Base-by-base conservation (phyloP, 2,888 invertebrate species). In the Brenthis daphne region DNA sequence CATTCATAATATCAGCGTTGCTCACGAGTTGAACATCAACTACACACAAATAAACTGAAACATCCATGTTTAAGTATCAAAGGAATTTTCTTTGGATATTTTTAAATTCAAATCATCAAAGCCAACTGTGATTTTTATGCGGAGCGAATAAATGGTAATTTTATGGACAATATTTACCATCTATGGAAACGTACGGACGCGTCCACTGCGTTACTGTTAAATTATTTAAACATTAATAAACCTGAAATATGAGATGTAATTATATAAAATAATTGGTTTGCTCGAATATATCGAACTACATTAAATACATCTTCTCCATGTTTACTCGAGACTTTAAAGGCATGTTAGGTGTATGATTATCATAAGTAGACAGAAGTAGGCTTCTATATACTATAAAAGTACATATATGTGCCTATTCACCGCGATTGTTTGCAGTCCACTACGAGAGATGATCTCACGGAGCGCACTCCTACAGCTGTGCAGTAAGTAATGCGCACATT, bases 371-470 rank as follows among this genome's bases (percentile, higher is more conserved):
- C 11, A 43, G 37, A 43, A 43, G 37, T 43, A 43, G 37, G 8
- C 2, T 43, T 11, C 8, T 43, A 6, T 37, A 37, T 37, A 37
- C 24, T 24, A 29, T 4, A 0, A 5, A 29, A 5, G 56, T n/a
- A 20, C 20, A 20, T 20, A 57, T 57, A 16, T 20, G 48, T 58
- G 24, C 14, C 16, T 43, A 14, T 37, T n/a, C 13, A 20, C 20
- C n/a, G 51, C 37, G 48, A 64, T 11, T 33, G 29, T 51, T 24
- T 16, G 51, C 55, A 48, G 43, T 24, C 14, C 61, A 14, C 55
- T 47, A 20, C 14, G 20, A 56, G 57, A 33, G 64, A 51, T 67
- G 67, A 68, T 64, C 67, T 68, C 67, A 64, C 67, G 64, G 14
- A 50, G 55, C 54, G 67, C 48, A 43, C 51, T 57, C 51, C 56